Percentiles rank a stretch among this genome's conserved stretches.
Conservation (phyloP, 2,113 vertebrate species). For the Syrrhaptes paradoxus region DNA sequence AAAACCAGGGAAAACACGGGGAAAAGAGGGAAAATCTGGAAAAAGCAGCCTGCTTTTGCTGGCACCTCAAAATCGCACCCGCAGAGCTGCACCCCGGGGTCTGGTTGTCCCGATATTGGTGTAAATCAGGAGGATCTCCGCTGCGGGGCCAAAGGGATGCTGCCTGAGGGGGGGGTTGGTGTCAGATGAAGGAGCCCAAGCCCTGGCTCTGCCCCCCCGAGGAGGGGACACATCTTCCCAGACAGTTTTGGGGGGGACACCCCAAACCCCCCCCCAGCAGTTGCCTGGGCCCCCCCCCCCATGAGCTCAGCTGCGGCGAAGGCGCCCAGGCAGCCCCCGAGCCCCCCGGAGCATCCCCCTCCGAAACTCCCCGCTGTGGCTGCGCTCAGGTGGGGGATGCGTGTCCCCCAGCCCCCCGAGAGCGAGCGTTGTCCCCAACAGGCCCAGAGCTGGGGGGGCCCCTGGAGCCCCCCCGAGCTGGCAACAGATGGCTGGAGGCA, state of each 20-base stretch:
- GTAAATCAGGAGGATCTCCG: background rate
- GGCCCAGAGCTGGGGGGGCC: background rate
- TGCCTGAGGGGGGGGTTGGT: too few species aligned
- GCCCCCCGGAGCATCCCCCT: background rate
- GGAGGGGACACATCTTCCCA: background rate
- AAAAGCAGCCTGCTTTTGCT: background rate
- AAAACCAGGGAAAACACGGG: background rate
- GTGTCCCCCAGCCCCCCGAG: background rate
- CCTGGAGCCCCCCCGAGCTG: background rate
- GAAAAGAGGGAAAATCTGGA: background rate
- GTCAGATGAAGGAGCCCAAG: background rate
- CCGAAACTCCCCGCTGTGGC: background rate
- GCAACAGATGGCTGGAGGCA: slow-evolving; percentile 64
- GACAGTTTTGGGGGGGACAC: background rate
- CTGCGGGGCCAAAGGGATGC: too few species aligned
- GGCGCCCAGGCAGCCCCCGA: background rate
- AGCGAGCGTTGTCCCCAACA: background rate
- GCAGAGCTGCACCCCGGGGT: background rate
- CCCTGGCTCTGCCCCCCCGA: background rate
- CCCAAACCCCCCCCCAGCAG: background rate
- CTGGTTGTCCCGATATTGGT: accelerated
- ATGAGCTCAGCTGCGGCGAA: background rate
- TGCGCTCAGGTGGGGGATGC: slow-evolving; percentile 44
- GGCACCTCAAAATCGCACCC: accelerated
- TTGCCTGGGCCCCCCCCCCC: background rate